These are phyloP conservation scores for Drosophila lutescens DNA, from an alignment of 2,888 invertebrate species.

Conservation along the genomic window DNA sequence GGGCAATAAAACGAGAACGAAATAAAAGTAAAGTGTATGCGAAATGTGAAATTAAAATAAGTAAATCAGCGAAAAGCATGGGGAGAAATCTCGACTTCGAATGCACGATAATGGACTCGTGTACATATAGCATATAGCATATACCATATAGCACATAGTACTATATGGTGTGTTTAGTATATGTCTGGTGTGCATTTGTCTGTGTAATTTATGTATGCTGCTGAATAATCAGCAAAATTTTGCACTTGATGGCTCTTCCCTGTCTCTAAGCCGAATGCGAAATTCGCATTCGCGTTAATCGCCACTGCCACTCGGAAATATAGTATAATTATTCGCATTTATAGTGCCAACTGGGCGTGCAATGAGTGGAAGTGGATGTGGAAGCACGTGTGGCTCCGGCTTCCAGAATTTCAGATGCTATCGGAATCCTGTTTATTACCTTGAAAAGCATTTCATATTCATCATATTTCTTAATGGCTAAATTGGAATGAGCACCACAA, in stretches of 20 bases:
- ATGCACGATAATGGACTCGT: constrained; percentile 46
- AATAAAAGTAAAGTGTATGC: constrained; percentile 12
- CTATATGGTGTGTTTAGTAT: constrained; percentile 2
- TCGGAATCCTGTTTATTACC: neutral
- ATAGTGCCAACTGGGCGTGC: constrained; percentile 35
- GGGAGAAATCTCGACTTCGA: constrained; percentile 37
- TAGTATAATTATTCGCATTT: constrained; percentile 33
- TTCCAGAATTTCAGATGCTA: neutral
- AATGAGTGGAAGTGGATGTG: neutral
- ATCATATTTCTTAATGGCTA: neutral
- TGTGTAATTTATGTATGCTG: constrained; percentile 59
- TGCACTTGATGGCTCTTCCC: constrained; percentile 15
- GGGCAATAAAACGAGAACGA: constrained; percentile 4
- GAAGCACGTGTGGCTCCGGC: constrained; percentile 23
- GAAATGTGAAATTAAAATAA: constrained; percentile 40
- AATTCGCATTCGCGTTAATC: constrained; percentile 11
- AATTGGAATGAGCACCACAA: neutral
- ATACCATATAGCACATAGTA: constrained; percentile 1
- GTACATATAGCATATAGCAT: neutral
- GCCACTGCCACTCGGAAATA: constrained; percentile 25
- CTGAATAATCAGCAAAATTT: constrained; percentile 61
- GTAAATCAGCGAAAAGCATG: constrained; percentile 42
- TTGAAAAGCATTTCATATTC: neutral
- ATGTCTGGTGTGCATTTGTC: constrained; percentile 46
- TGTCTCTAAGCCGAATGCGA: constrained; percentile 26